These are phyloP conservation scores for Gambusia affinis DNA, from an alignment of 2,113 vertebrate genomes.

Conservation along the genomic window DNA sequence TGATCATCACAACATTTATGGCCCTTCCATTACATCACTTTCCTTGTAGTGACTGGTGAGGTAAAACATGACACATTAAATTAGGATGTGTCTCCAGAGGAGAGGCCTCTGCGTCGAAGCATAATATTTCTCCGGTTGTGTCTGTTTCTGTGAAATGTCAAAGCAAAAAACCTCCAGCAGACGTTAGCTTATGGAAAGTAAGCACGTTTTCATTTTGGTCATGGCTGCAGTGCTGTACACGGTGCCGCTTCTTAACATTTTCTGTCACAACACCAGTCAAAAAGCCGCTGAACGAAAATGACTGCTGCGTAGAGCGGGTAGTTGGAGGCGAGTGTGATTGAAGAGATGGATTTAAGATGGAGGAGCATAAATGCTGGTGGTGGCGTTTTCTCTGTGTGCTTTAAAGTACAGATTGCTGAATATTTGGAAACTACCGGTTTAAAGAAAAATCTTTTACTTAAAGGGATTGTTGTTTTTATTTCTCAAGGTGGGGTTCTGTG, in stretches of 20 bases:
- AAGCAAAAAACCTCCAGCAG: background rate
- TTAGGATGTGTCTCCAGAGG: background rate
- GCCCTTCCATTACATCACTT: slow-evolving; percentile 16
- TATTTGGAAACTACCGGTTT: slow-evolving; percentile 17
- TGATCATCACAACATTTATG: slow-evolving; percentile 24
- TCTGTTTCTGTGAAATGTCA: background rate
- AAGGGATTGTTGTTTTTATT: background rate
- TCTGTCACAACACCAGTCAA: slow-evolving; percentile 68
- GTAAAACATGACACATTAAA: slow-evolving; percentile 4
- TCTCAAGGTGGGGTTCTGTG: background rate
- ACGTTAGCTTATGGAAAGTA: slow-evolving; percentile 32
- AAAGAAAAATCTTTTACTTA: slow-evolving; percentile 1
- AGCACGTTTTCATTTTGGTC: slow-evolving; percentile 53
- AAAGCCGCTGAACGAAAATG: slow-evolving; percentile 27
- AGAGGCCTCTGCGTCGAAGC: background rate
- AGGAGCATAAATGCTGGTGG: slow-evolving; percentile 67
- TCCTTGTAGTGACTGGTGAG: slow-evolving; percentile 13
- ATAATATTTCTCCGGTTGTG: background rate
- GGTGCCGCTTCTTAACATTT: slow-evolving; percentile 52
- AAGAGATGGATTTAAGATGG: slow-evolving; percentile 30
- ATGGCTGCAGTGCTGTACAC: slow-evolving; percentile 51
- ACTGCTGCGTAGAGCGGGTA: slow-evolving; percentile 32
- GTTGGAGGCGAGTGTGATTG: slow-evolving; percentile 12
- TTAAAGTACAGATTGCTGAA: background rate
- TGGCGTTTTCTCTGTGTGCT: slow-evolving; percentile 30